Percentiles rank a stretch among this genome's conserved stretches.
Conservation (phyloP, 2,888 invertebrate species). For the Cheilosia grossa region DNA sequence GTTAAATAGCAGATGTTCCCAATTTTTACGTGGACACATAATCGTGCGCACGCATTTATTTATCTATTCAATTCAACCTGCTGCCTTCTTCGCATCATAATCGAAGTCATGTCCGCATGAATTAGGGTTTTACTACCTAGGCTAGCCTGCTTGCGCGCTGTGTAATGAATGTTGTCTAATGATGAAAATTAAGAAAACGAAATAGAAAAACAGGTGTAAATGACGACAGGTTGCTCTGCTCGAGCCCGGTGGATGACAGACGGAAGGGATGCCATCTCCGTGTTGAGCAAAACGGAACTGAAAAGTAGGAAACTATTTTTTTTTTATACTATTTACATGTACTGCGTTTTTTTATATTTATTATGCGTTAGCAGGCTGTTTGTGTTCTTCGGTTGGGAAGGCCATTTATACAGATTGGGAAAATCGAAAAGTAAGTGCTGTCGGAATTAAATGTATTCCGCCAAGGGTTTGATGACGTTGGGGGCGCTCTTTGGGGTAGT, state of each 20-base stretch:
- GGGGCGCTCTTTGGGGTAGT: too few species aligned
- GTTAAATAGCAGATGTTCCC: too few species aligned
- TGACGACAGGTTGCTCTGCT: slow-evolving; percentile 6
- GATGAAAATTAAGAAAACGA: slow-evolving; percentile 12
- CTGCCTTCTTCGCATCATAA: not conserved
- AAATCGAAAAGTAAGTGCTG: too few species aligned
- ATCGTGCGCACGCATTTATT: too few species aligned
- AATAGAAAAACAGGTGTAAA: slow-evolving; percentile 44
- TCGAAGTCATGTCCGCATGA: not conserved
- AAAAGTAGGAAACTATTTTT: not conserved
- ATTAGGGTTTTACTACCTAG: not conserved
- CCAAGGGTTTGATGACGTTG: too few species aligned
- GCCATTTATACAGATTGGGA: too few species aligned
- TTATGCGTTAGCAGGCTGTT: too few species aligned
- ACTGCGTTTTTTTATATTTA: too few species aligned
- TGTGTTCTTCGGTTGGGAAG: too few species aligned
- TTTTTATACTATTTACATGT: too few species aligned
- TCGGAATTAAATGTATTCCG: too few species aligned
- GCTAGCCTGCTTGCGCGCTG: not conserved
- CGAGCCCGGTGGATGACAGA: slow-evolving; percentile 8
- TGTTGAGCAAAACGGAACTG: slow-evolving; percentile 12
- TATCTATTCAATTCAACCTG: not conserved
- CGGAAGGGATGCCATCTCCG: not conserved
- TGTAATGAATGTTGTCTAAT: not conserved
- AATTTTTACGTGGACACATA: too few species aligned